Conservation (phyloP, 2,797 vertebrate genomes). For the Ataeniobius toweri region DNA sequence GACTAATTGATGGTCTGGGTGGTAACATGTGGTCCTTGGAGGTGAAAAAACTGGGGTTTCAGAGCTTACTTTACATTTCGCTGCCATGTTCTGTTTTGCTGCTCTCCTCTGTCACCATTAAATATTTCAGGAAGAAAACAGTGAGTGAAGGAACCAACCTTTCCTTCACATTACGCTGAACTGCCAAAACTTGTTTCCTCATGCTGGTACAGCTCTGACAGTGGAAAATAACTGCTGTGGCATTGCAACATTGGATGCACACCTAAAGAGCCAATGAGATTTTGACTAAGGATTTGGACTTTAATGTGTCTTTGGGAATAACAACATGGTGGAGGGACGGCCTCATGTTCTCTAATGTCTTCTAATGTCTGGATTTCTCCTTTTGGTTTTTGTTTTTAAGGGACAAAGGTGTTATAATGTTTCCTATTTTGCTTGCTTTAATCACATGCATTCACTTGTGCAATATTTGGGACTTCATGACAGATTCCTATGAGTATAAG, state of each 20-base stretch:
- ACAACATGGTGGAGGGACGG: constrained; percentile 33
- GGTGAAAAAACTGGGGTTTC: background rate
- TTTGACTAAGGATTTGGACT: background rate
- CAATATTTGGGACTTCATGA: background rate
- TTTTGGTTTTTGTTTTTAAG: background rate
- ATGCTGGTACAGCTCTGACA: background rate
- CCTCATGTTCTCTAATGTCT: background rate
- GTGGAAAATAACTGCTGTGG: background rate
- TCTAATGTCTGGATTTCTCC: background rate
- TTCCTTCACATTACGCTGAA: background rate
- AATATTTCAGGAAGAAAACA: no score
- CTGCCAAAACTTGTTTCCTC: background rate
- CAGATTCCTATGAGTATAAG: background rate
- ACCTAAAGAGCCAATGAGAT: no score
- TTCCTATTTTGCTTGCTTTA: background rate
- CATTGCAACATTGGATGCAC: background rate
- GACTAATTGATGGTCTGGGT: constrained; percentile 39
- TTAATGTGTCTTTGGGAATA: background rate
- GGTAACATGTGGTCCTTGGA: background rate
- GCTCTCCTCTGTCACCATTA: background rate
- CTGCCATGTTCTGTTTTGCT: constrained; percentile 5
- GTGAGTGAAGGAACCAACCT: background rate
- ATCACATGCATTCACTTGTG: background rate
- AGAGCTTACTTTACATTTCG: constrained; percentile 2
- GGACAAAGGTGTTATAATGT: background rate